These are phyloP conservation scores for Setophaga kirtlandii DNA, from an alignment of 2,113 vertebrate species.

Conservation along the genomic window DNA sequence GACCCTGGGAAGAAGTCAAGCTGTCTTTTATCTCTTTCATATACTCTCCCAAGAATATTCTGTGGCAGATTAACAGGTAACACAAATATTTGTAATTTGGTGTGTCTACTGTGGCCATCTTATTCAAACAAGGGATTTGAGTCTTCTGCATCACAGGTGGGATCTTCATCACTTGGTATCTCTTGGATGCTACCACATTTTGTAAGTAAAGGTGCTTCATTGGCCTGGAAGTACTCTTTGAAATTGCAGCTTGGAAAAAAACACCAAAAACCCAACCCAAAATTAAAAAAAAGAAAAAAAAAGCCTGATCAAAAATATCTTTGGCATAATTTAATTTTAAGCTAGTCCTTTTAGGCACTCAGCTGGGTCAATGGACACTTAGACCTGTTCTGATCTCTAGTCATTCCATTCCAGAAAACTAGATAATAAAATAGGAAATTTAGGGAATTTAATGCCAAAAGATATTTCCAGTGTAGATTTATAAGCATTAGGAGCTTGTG, in stretches of 20 bases:
- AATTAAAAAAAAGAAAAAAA: no score
- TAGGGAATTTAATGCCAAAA: background rate
- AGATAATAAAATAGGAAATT: background rate
- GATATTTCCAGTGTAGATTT: background rate
- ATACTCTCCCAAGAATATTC: background rate
- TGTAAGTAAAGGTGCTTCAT: background rate
- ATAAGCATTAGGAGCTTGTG: background rate
- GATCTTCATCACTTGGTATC: background rate
- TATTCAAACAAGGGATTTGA: background rate
- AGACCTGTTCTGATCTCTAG: background rate
- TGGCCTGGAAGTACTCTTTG: background rate
- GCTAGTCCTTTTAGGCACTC: background rate
- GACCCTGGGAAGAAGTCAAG: background rate
- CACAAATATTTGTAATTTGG: background rate
- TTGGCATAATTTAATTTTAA: background rate
- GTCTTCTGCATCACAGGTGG: background rate
- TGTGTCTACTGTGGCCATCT: background rate
- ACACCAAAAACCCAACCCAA: accelerated
- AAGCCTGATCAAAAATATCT: background rate
- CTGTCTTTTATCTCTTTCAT: background rate
- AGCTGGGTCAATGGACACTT: background rate
- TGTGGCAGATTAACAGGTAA: background rate
- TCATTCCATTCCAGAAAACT: background rate
- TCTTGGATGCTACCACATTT: background rate
- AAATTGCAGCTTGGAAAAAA: background rate